These are phyloP conservation scores for Cynopterus sphinx DNA, from an alignment of 2,797 vertebrate genomes.

Conservation along the genomic window DNA sequence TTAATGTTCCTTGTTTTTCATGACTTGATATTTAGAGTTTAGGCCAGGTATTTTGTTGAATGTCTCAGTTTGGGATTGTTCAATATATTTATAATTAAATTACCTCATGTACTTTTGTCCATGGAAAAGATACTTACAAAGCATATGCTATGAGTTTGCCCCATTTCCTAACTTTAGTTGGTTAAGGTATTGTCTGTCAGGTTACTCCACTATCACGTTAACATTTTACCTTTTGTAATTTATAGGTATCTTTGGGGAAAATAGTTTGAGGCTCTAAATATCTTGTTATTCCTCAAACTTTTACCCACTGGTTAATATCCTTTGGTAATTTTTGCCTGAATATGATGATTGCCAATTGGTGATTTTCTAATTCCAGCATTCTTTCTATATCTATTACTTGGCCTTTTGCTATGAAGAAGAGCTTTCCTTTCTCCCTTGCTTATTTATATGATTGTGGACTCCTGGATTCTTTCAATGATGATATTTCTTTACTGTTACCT, in stretches of 20 bases:
- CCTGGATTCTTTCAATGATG: not conserved
- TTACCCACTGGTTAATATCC: not conserved
- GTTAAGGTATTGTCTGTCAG: not conserved
- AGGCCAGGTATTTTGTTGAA: slow-evolving; percentile 3
- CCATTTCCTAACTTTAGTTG: not conserved
- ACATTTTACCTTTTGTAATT: slow-evolving; percentile 26
- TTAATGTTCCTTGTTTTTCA: not conserved
- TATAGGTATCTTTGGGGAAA: not conserved
- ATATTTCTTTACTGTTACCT: not conserved
- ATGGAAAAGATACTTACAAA: not conserved
- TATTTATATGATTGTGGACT: not conserved
- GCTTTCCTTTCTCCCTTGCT: not conserved
- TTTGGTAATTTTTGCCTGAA: not conserved
- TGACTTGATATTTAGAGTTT: not conserved
- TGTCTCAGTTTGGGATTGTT: not conserved
- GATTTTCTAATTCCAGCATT: not conserved
- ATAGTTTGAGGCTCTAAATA: not conserved
- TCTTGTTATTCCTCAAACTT: not conserved
- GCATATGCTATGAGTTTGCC: not conserved
- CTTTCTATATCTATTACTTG: not conserved
- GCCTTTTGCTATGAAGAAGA: not conserved
- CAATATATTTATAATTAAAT: not conserved
- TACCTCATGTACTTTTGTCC: not conserved
- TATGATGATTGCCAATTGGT: not conserved
- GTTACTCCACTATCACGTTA: not conserved